Percentiles rank a stretch among this genome's conserved stretches.
Conservation (phyloP, 1,140 invertebrate genomes). For the Spodoptera frugiperda region DNA sequence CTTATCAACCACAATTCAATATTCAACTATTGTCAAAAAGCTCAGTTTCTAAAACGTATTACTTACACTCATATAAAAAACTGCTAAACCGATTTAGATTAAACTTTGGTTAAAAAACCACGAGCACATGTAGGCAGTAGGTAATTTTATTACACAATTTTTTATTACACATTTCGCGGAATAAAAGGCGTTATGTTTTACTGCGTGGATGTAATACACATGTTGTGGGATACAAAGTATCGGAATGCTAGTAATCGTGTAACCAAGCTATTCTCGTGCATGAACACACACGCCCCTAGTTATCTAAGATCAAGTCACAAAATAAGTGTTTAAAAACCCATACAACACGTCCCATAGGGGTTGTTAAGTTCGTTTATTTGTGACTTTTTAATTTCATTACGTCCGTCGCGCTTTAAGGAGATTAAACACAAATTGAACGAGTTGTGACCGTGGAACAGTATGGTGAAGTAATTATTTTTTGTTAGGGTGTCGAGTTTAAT, state of each 20-base stretch:
- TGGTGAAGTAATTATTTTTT: conserved; percentile 83
- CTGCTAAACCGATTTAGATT: no score
- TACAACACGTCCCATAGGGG: conserved; percentile 29
- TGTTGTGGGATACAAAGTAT: no score
- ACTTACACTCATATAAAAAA: no score
- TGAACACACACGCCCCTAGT: conserved; percentile 16
- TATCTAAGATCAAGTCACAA: conserved; percentile 15
- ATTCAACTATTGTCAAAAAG: no score
- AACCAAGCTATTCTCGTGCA: neutral
- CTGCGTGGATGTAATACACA: no score
- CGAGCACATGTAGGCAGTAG: no score
- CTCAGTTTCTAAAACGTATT: no score
- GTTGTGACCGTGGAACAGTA: conserved; percentile 62
- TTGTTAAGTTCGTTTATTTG: conserved; percentile 42
- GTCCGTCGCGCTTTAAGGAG: conserved; percentile 50
- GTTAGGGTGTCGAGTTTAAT: conserved; percentile 71
- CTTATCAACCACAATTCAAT: no score
- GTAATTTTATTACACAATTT: no score
- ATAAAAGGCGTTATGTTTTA: no score
- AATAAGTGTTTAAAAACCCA: conserved; percentile 21
- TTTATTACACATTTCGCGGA: no score
- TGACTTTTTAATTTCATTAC: conserved; percentile 58
- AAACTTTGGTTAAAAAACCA: no score
- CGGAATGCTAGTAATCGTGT: neutral
- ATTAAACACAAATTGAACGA: conserved; percentile 65